Evolutionary conservation across 2,888 invertebrate genomes (phyloP).

Genomic region (Drosophila lutescens): DNA sequence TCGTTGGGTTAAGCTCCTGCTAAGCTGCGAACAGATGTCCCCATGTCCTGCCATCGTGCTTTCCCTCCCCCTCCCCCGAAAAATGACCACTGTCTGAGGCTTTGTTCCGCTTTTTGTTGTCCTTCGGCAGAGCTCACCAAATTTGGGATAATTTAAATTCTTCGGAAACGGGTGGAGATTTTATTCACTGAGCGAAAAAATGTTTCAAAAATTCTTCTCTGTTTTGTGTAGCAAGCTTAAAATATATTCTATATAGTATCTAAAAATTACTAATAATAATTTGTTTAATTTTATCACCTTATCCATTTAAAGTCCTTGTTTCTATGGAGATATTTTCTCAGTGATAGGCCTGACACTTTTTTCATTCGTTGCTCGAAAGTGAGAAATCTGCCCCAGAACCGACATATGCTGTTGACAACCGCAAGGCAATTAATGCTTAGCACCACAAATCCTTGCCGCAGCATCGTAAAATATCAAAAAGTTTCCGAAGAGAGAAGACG

Average conservation of each 20-base stretch:
- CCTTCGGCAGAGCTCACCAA: background rate
- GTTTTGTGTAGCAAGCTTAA: too few relatives aligned
- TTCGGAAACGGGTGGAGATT: background rate
- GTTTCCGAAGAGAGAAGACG: slow-evolving; percentile 56
- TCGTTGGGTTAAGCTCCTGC: slow-evolving; percentile 52
- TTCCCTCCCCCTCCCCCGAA: background rate
- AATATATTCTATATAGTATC: too few relatives aligned
- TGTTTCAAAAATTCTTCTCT: too few relatives aligned
- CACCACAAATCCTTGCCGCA: slow-evolving; percentile 73
- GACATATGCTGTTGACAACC: slow-evolving; percentile 60
- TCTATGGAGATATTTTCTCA: background rate
- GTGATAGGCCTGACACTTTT: background rate
- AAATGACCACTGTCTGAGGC: slow-evolving; percentile 36
- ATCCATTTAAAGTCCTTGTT: background rate
- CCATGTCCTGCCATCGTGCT: background rate
- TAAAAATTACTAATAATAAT: too few relatives aligned
- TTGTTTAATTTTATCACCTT: background rate
- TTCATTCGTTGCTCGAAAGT: background rate
- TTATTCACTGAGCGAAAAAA: background rate
- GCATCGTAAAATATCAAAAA: slow-evolving; percentile 69
- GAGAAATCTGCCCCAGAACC: slow-evolving; percentile 6
- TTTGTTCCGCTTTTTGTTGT: slow-evolving; percentile 19
- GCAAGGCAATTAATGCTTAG: slow-evolving; percentile 76
- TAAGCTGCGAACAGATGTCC: slow-evolving; percentile 65
- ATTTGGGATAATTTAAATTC: slow-evolving; percentile 11